Evolutionary conservation across 2,888 invertebrate genomes (phyloP).

Genomic region (Rutpela maculata): DNA sequence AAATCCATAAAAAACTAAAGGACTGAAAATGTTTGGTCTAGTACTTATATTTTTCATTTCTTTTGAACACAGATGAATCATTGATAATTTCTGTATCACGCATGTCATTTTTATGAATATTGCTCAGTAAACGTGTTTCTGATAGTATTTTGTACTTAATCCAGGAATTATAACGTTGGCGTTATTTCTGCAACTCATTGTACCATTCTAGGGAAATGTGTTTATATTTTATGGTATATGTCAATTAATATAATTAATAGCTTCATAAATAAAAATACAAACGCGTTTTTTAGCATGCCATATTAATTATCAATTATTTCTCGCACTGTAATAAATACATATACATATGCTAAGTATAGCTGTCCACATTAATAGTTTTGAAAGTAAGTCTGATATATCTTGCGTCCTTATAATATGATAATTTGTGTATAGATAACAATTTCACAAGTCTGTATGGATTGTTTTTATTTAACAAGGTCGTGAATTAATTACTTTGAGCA

Average conservation of each 20-base stretch:
- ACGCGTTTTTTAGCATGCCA: not conserved
- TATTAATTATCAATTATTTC: conserved; percentile 15
- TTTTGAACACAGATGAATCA: too few species aligned
- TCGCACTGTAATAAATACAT: not conserved
- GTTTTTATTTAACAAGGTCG: conserved; percentile 22
- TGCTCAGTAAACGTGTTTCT: too few species aligned
- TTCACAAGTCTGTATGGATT: not conserved
- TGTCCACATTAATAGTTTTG: not conserved
- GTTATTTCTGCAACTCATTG: conserved; percentile 11
- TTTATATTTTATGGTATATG: not conserved
- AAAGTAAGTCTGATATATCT: not conserved
- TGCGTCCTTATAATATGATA: conserved; percentile 16
- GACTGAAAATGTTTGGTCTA: too few species aligned
- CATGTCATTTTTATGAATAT: too few species aligned
- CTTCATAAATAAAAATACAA: not conserved
- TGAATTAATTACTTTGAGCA: not conserved
- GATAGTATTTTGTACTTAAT: too few species aligned
- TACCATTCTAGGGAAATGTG: not conserved
- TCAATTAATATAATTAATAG: conserved; percentile 20
- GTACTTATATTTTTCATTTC: too few species aligned
- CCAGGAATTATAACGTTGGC: not conserved
- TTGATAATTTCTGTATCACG: too few species aligned
- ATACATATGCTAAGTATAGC: not conserved
- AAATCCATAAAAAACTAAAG: too few species aligned
- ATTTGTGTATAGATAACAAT: not conserved